These are phyloP conservation scores for Tapera naevia DNA, from an alignment of 2,797 vertebrate genomes.

Conservation along the genomic window DNA sequence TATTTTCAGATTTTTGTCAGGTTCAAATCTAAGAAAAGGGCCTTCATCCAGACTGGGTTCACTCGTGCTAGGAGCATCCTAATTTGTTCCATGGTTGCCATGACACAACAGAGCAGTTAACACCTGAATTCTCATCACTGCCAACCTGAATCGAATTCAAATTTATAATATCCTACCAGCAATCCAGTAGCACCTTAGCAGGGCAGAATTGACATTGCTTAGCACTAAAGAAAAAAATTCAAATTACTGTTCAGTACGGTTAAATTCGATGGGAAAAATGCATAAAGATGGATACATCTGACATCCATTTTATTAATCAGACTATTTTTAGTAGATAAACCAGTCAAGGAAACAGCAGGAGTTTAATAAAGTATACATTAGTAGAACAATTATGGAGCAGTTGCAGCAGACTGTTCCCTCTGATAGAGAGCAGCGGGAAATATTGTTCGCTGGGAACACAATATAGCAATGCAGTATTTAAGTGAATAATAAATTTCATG, in stretches of 20 bases:
- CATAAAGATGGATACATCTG: not conserved
- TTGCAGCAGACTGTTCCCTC: slow-evolving; percentile 25
- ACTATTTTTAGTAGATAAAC: slow-evolving; percentile 57
- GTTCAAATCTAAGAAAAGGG: not conserved
- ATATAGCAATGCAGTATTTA: not conserved
- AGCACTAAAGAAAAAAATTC: not conserved
- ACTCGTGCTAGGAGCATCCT: not conserved
- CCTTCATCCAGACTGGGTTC: not conserved
- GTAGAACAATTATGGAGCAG: slow-evolving; percentile 27
- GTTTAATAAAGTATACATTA: slow-evolving; percentile 58
- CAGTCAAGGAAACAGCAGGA: slow-evolving; percentile 48
- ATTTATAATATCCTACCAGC: not conserved
- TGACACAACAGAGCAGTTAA: not conserved
- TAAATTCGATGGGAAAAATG: not conserved
- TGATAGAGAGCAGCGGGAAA: not conserved
- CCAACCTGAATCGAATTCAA: not conserved
- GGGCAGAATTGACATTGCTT: not conserved
- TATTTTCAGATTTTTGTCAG: not conserved
- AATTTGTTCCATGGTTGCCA: not conserved
- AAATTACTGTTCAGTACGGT: not conserved
- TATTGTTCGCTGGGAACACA: not conserved
- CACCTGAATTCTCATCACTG: not conserved
- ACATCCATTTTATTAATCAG: slow-evolving; percentile 52
- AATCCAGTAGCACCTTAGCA: not conserved
- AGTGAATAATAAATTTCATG: slow-evolving; percentile 34